Evolutionary conservation across 1,140 invertebrate genomes (phyloP), one percentile per base, ranked within the genome.

Genomic region (Eumaeus atala): DNA sequence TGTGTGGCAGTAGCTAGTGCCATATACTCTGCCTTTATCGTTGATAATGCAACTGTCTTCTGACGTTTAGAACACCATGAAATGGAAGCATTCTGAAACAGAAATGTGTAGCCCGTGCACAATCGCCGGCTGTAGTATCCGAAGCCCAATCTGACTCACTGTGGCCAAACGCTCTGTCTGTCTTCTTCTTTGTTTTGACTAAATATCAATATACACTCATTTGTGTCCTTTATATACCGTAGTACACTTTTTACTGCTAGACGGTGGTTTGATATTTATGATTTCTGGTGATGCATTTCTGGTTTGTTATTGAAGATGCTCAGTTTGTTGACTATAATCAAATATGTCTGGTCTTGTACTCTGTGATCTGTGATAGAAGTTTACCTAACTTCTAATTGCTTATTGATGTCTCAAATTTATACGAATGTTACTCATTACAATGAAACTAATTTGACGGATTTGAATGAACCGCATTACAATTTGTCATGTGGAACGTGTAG

Each of bases 401-500:
- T 74, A 67, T 65, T 67, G 64, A 62, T 53, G 42, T n/a, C n/a
- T n/a, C n/a, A n/a, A n/a, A n/a, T n/a, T n/a, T n/a, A n/a, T n/a
- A 35, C 37, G 38, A n/a, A 35, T 53, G 33, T 14, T 11, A 16
- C 1, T 35, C 16, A 53, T 14, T 53, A 47, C 62, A 16, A 51
- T 59, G 10, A 82, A 58, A 51, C 71, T 67, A 48, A 54, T 60
- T 61, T 48, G 57, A 66, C 12, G 81, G 77, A n/a, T n/a, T n/a
- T 33, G 70, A 74, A 6, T 51, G 16, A n/a, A 64, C 60, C 34
- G 66, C 28, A 18, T 84, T 84, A 54, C 67, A 78, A 56, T 84
- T 65, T 33, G 44, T 51, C 70, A 81, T 81, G 54, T 72, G 63
- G 53, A 76, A 86, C 60, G 56, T 71, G 50, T 16, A 85, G 35